Base-by-base conservation (phyloP, 2,888 invertebrate species). In the Crocallis elinguaria region DNA sequence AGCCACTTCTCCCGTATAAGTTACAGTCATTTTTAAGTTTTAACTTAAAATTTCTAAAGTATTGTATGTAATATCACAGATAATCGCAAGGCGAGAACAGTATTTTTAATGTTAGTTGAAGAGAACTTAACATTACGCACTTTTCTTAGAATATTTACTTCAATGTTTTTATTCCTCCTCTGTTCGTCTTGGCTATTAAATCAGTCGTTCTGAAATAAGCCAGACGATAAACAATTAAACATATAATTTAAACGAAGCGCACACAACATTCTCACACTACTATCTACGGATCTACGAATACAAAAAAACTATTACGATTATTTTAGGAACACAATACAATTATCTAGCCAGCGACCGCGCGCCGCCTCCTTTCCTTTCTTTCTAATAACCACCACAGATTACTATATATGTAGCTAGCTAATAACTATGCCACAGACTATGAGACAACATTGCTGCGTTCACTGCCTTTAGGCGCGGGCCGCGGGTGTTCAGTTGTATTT, bases 1-100 rank as follows among this genome's bases (percentile, higher is more conserved):
- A 58, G 97, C 96, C 60, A 97, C 97, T 92, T 97, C 95, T 42
- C 94, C 96, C 44, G 96, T 96, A 73, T 97, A 97, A 8, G 96
- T 95, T 57, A 97, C 95, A 67, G 97, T 97, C 97, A 97, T 97
- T 76, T 84, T 87, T n/a, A 11, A 12, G 4, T 12, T 25, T 41
- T 41, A 37, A 33, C 9, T 11, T 27, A 11, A 27, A 7, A 11
- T n/a, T n/a, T n/a, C n/a, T n/a, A 27, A 27, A 27, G 27, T 9
- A 19, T 19, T 19, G 9, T 27, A 21, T 35, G 19, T 38, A 44
- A 32, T 44, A 35, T 38, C 33, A 38, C 38, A 46, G 39, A 7
- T 21, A 23, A 21, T 11, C 12, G 14, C 14, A 17, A n/a, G 3
- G 25, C 7, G 19, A 19, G 19, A 19, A 19, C 3, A 19, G 25